phyloP scores from a whole-genome alignment of 1,140 invertebrate genomes.

The Caenorhabditis inopinata region DNA sequence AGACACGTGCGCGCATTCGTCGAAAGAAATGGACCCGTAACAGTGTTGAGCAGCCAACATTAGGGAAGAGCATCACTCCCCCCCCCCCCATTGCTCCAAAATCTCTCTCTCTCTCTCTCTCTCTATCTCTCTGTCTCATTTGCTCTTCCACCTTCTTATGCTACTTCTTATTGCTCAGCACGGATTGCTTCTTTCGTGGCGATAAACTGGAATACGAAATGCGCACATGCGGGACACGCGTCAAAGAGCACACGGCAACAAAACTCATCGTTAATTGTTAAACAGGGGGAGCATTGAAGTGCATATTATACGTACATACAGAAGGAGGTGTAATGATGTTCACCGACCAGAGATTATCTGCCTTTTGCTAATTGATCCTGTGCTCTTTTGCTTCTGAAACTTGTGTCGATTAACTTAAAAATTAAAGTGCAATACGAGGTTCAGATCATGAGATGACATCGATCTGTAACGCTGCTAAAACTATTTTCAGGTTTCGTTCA shows the following conservation, averaged over 20 bases:
- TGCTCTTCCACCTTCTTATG: not conserved
- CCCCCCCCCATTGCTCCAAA: no score
- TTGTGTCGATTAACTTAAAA: no score
- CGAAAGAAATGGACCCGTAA: not conserved
- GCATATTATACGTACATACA: slow-evolving; percentile 25
- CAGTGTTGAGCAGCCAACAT: not conserved
- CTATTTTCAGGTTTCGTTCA: no score
- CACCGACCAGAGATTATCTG: slow-evolving; percentile 16
- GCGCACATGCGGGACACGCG: not conserved
- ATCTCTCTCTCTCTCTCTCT: no score
- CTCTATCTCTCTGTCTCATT: no score
- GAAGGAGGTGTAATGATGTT: not conserved
- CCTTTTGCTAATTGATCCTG: no score
- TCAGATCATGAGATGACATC: no score
- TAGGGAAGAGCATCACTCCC: not conserved
- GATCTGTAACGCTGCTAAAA: no score
- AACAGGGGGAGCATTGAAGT: slow-evolving; percentile 3
- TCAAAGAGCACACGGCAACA: slow-evolving; percentile 12
- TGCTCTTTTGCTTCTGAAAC: no score
- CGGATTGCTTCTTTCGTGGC: not conserved
- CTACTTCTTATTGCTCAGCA: not conserved
- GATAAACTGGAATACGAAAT: slow-evolving; percentile 6
- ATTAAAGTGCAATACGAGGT: no score
- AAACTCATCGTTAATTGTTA: slow-evolving; percentile 12
- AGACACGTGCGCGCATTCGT: not conserved